Evolutionary conservation across 2,888 invertebrate genomes (phyloP).

Genomic region (Megalurothrips usitatus): DNA sequence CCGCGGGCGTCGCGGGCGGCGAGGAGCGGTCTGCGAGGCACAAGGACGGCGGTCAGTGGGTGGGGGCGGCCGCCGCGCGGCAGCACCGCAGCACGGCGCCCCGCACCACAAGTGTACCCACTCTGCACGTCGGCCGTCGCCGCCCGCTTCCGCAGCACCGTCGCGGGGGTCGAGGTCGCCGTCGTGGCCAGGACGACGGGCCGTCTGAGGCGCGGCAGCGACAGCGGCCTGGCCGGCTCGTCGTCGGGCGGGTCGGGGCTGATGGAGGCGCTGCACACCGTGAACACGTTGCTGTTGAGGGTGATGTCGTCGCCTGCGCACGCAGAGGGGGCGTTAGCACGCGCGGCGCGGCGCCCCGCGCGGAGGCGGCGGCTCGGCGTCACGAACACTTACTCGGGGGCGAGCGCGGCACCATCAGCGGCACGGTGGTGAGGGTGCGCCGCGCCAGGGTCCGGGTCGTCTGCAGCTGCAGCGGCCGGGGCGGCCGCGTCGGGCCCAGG

Average conservation of each 20-base stretch:
- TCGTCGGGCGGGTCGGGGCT: conserved; percentile 11
- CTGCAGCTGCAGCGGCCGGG: conserved; percentile 8
- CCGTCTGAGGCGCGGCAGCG: background rate
- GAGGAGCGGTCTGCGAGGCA: background rate
- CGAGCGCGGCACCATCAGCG: background rate
- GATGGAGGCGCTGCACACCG: conserved; percentile 22
- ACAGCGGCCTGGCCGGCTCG: background rate
- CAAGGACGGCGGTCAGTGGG: background rate
- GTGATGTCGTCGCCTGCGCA: conserved; percentile 11
- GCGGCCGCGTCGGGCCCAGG: conserved; percentile 8
- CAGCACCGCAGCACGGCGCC: background rate
- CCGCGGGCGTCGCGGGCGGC: background rate
- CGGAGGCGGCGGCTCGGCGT: background rate
- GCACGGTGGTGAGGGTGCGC: background rate
- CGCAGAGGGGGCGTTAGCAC: background rate
- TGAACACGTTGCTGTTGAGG: conserved; percentile 24
- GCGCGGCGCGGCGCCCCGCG: background rate
- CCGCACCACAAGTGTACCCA: background rate
- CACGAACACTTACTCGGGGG: background rate
- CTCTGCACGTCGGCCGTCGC: background rate
- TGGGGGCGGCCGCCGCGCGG: no score
- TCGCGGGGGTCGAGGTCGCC: no score
- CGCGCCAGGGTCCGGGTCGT: background rate
- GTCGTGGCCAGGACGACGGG: background rate
- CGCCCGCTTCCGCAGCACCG: background rate